Evolutionary conservation across 2,113 vertebrate genomes (phyloP).

Genomic region (Pterocles burchelli): DNA sequence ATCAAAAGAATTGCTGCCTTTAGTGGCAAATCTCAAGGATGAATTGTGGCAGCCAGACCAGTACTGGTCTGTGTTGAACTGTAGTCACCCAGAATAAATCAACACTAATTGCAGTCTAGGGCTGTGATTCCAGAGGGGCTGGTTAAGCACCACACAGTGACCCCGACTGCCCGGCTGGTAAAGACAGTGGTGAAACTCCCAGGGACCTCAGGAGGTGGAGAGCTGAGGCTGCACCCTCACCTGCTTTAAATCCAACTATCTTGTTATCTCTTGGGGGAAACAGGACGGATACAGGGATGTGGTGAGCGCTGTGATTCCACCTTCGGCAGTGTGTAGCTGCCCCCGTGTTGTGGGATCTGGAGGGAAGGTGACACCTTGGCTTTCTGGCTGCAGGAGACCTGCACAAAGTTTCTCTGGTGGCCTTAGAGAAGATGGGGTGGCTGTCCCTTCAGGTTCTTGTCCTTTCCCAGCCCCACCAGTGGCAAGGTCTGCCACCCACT

Average conservation of each 20-base stretch:
- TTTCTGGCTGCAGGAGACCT: neutral
- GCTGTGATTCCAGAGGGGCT: slow-evolving; percentile 35
- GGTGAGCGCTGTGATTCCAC: neutral
- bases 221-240: neutral
- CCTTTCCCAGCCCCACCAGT: neutral
- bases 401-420: neutral
- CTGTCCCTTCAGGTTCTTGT: neutral
- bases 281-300: neutral
- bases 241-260: neutral
- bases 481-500: neutral
- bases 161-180: neutral
- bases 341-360: rapidly evolving
- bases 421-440: neutral
- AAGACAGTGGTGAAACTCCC: neutral
- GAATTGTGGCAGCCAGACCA: slow-evolving; percentile 62
- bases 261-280: neutral
- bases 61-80: slow-evolving; percentile 62
- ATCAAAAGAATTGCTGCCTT: slow-evolving; percentile 72
- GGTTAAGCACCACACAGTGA: neutral
- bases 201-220: neutral
- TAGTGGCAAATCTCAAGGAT: slow-evolving; percentile 73
- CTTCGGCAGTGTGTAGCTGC: rapidly evolving
- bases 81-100: slow-evolving; percentile 68
- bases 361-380: neutral
- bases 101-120: slow-evolving; percentile 64